Evolutionary conservation across 2,888 invertebrate genomes (phyloP).

Genomic region (Timema cristinae): DNA sequence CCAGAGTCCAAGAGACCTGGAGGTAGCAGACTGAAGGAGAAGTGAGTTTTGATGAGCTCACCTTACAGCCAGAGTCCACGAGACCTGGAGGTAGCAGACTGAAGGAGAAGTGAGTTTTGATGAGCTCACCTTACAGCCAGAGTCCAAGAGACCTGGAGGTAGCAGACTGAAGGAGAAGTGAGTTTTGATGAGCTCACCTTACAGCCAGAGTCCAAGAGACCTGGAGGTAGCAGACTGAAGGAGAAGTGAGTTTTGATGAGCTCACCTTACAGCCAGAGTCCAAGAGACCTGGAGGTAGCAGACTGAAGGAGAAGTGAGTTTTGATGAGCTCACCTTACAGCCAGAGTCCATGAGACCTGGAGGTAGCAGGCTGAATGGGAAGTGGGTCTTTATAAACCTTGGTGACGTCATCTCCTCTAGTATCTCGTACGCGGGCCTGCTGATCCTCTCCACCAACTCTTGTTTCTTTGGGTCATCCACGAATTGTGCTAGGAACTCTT

Average conservation of each 20-base stretch:
- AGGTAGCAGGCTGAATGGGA: slow-evolving; percentile 71
- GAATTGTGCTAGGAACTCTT: slow-evolving; percentile 59
- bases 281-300: slow-evolving; percentile 61
- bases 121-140: too few species aligned
- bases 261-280: slow-evolving; percentile 51
- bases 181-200: too few species aligned
- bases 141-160: too few species aligned
- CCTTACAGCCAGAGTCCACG: too few species aligned
- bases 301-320: slow-evolving; percentile 72
- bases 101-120: too few species aligned
- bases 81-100: too few species aligned
- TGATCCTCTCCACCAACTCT: slow-evolving; percentile 55
- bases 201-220: too few species aligned
- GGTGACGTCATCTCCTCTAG: slow-evolving; percentile 48
- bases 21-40: too few species aligned
- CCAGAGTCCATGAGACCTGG: slow-evolving; percentile 53
- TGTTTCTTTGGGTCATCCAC: slow-evolving; percentile 50
- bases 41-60: too few species aligned
- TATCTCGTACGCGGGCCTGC: slow-evolving; percentile 58
- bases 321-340: slow-evolving; percentile 57
- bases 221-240: slow-evolving; percentile 68
- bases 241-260: slow-evolving; percentile 73
- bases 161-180: too few species aligned
- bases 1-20: too few species aligned
- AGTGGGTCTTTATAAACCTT: slow-evolving; percentile 68